Conservation (phyloP, 2,888 invertebrate genomes). For the Rhaphigaster nebulosa region DNA sequence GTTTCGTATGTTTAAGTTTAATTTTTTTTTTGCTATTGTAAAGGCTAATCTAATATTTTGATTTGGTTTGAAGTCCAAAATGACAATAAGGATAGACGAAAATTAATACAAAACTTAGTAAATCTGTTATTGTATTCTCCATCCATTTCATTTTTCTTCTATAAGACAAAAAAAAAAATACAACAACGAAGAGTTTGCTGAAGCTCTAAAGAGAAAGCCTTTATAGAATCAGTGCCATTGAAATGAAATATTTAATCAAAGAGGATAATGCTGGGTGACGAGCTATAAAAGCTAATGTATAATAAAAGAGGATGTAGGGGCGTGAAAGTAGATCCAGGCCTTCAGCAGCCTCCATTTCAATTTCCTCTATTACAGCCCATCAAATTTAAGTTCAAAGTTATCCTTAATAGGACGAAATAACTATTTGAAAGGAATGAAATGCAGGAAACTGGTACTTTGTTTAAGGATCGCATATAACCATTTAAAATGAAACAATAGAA, state of each 20-base stretch:
- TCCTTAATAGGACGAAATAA: neutral
- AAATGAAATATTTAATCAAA: slow-evolving; percentile 44
- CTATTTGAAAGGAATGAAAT: neutral
- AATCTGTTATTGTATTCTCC: neutral
- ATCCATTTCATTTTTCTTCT: neutral
- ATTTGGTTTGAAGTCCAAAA: no score
- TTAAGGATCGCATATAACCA: neutral
- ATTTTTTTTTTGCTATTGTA: no score
- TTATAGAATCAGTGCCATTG: neutral
- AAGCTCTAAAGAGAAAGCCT: neutral
- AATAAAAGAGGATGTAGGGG: slow-evolving; percentile 54
- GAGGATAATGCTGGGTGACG: slow-evolving; percentile 15
- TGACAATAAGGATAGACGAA: no score
- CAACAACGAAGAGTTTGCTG: neutral
- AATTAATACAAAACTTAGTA: neutral
- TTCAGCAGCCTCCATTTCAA: neutral
- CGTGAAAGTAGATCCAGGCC: neutral
- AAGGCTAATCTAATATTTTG: no score
- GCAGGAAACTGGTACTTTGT: neutral
- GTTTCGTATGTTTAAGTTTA: no score
- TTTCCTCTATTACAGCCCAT: slow-evolving; percentile 28
- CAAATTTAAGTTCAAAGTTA: neutral
- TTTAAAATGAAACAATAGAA: neutral
- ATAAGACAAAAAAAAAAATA: neutral
- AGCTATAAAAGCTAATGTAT: slow-evolving; percentile 55